Evolutionary conservation across 2,797 vertebrate genomes (phyloP).

Genomic region (Hippocampus kuda): DNA sequence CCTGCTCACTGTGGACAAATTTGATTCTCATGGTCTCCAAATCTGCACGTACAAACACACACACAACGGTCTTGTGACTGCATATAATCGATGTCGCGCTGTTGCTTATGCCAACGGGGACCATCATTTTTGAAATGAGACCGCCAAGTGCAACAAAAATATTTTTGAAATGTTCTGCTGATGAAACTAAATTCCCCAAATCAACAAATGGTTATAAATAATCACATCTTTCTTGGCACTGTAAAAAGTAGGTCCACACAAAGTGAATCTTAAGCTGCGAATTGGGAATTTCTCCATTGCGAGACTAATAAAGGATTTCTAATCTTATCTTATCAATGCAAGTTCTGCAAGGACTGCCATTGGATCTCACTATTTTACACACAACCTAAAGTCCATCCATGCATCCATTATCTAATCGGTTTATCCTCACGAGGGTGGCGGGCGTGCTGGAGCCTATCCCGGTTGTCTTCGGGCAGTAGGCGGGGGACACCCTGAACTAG

Average conservation of each 20-base stretch:
- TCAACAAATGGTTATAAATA: neutral
- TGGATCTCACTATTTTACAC: no score
- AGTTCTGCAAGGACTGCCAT: no score
- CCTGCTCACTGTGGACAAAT: conserved; percentile 68
- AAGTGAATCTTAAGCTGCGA: no score
- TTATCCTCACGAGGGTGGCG: no score
- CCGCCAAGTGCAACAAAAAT: neutral
- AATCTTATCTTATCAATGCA: no score
- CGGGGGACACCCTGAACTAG: no score
- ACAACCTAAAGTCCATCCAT: no score
- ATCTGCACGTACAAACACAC: conserved; percentile 65
- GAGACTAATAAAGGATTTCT: no score
- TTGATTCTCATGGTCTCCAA: conserved; percentile 63
- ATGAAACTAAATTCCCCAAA: neutral
- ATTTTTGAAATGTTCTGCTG: neutral
- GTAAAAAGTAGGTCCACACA: neutral
- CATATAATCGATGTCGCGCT: neutral
- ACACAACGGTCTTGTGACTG: conserved; percentile 15
- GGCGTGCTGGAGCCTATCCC: no score
- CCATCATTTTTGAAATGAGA: neutral
- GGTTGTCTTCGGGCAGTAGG: no score
- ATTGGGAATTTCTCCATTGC: no score
- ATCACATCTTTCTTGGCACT: neutral
- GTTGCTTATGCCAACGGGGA: neutral
- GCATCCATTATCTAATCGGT: no score